Percentiles rank a stretch among this genome's conserved stretches.
Conservation (phyloP, 2,797 vertebrate species). For the Fistularia commersonii region DNA sequence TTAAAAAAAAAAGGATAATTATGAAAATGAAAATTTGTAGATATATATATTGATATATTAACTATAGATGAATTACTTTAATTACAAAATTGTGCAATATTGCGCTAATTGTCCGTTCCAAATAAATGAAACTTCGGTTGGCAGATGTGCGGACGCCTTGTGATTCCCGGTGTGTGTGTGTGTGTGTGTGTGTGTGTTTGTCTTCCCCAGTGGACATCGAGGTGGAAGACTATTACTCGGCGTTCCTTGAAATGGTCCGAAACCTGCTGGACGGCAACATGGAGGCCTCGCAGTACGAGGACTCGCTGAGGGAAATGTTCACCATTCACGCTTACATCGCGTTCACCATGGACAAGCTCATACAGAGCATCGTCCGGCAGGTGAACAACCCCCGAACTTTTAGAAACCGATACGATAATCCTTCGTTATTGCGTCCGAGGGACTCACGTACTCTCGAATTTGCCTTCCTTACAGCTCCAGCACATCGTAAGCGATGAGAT, state of each 20-base stretch:
- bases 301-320: conserved; percentile 98
- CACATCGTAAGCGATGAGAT: conserved; percentile 98
- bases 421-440: no score
- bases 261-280: conserved; percentile 97
- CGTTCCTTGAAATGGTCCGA: conserved; percentile 96
- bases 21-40: no score
- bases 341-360: conserved; percentile 99
- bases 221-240: conserved; percentile 96
- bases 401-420: no score
- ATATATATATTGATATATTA: no score
- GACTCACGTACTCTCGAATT: not conserved
- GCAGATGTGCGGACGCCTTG: no score
- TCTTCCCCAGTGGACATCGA: conserved; percentile 89
- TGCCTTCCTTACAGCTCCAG: conserved; percentile 81
- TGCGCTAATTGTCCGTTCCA: no score
- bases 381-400: conserved; percentile 49
- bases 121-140: no score
- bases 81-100: no score
- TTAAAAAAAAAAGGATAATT: no score
- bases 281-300: conserved; percentile 95
- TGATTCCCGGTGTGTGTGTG: not conserved
- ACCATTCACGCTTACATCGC: conserved; percentile 97
- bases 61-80: no score
- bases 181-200: not conserved
- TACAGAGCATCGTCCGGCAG: conserved; percentile 98